A percentile compares a stretch with the other conserved stretches of the same genome.
These are phyloP conservation scores for Zoanthus solanderi DNA, from an alignment of 92 coral and sea anemone genomes.

Conservation along the genomic window DNA sequence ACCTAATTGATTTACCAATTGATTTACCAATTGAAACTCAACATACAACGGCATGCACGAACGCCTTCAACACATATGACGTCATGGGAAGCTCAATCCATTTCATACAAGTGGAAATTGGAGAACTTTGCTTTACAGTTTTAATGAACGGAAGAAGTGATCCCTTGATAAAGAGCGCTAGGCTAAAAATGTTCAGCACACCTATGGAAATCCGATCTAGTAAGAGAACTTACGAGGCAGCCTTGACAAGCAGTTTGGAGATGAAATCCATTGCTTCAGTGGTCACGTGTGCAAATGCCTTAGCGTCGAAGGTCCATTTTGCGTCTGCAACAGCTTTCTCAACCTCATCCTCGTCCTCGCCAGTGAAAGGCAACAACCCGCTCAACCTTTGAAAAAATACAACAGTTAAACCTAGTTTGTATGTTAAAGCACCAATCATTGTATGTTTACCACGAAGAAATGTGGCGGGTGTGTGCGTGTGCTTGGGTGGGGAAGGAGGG, in stretches of 20 bases:
- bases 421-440: neutral
- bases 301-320: constrained; percentile 71
- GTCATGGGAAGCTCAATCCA: no score
- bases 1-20: neutral
- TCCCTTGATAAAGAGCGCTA: neutral
- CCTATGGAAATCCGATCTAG: neutral
- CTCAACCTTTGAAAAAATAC: constrained; percentile 59
- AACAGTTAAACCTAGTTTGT: no score
- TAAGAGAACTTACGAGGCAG: constrained; percentile 64
- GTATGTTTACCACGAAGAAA: neutral
- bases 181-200: no score
- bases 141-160: neutral
- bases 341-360: constrained; percentile 77
- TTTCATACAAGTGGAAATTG: no score
- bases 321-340: constrained; percentile 65
- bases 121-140: no score
- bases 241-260: constrained; percentile 61
- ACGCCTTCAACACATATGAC: neutral
- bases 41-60: neutral
- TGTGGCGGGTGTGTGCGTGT: no score
- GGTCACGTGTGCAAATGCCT: constrained; percentile 72
- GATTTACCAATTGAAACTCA: neutral
- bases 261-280: constrained; percentile 76
- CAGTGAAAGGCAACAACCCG: constrained; percentile 76
- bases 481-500: no score